Evolutionary conservation across 2,888 invertebrate species (phyloP).

Genomic region (Molorchus minor): DNA sequence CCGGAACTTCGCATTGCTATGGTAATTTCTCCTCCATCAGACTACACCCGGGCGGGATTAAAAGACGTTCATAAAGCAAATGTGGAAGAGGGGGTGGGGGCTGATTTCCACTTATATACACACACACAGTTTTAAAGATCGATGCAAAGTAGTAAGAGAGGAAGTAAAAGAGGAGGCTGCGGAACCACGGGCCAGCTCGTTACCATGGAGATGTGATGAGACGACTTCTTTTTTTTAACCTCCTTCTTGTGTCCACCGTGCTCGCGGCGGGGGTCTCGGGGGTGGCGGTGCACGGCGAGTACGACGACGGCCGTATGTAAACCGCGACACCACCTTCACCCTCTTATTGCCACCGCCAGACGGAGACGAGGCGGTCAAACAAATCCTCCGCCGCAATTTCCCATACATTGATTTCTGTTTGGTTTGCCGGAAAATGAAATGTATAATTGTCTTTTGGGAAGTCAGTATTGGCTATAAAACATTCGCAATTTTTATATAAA

Average conservation of each 20-base stretch:
- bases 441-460: neutral
- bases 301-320: constrained; percentile 44
- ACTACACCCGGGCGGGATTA: constrained; percentile 8
- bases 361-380: constrained; percentile 16
- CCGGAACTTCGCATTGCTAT: neutral
- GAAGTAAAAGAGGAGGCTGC: constrained; percentile 47
- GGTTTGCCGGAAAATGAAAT: neutral
- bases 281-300: constrained; percentile 20
- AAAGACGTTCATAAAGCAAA: constrained; percentile 20
- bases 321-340: constrained; percentile 47
- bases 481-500: too few species aligned
- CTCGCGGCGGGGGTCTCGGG: constrained; percentile 43
- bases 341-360: constrained; percentile 20
- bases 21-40: constrained; percentile 5
- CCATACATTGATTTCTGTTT: constrained; percentile 17
- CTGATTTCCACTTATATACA: constrained; percentile 52
- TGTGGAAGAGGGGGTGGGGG: constrained; percentile 49
- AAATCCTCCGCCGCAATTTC: constrained; percentile 21
- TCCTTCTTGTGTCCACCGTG: constrained; percentile 61
- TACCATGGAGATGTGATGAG: constrained; percentile 65
- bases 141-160: constrained; percentile 62
- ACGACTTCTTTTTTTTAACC: constrained; percentile 65
- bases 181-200: constrained; percentile 63
- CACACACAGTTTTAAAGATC: constrained; percentile 63
- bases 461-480: too few species aligned